Evolutionary conservation across 1,140 invertebrate species (phyloP).

Genomic region (Drosophila quadrilineata): DNA sequence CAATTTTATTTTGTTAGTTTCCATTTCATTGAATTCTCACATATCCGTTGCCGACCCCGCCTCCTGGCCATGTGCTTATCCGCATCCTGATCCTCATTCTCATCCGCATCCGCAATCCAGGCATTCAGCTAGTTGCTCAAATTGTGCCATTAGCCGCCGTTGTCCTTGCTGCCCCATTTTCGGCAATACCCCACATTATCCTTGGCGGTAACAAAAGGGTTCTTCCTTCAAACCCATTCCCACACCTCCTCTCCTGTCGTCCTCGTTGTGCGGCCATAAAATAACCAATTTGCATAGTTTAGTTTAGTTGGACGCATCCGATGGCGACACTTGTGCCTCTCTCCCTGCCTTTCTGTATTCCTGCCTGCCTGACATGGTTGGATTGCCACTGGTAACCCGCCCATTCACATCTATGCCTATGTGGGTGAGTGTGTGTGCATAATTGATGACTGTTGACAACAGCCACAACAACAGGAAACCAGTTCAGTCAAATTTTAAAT

Average conservation of each 20-base stretch:
- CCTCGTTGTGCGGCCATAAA: constrained; percentile 51
- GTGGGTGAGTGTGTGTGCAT: constrained; percentile 40
- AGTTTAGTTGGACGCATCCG: constrained; percentile 77
- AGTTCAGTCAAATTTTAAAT: constrained; percentile 58
- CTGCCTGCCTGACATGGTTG: too few relatives aligned
- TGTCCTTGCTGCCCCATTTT: constrained; percentile 49
- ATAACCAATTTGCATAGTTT: constrained; percentile 79
- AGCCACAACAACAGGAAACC: constrained; percentile 34
- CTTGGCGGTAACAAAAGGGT: constrained; percentile 36
- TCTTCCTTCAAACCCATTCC: background rate
- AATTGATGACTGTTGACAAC: constrained; percentile 72
- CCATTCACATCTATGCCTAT: background rate
- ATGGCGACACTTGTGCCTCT: constrained; percentile 60
- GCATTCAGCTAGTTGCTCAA: constrained; percentile 67
- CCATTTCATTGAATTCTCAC: constrained; percentile 80
- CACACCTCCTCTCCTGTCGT: background rate
- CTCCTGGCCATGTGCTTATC: too few relatives aligned
- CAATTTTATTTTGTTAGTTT: constrained; percentile 80
- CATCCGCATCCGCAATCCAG: constrained; percentile 31
- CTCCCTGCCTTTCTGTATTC: too few relatives aligned
- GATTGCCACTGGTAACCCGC: constrained; percentile 7
- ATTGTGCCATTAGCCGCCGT: constrained; percentile 71
- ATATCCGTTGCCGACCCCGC: constrained; percentile 53
- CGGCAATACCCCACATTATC: constrained; percentile 20
- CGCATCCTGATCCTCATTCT: constrained; percentile 16